phyloP scores from a whole-genome alignment of 1,140 invertebrate species.

The Pararge aegeria region DNA sequence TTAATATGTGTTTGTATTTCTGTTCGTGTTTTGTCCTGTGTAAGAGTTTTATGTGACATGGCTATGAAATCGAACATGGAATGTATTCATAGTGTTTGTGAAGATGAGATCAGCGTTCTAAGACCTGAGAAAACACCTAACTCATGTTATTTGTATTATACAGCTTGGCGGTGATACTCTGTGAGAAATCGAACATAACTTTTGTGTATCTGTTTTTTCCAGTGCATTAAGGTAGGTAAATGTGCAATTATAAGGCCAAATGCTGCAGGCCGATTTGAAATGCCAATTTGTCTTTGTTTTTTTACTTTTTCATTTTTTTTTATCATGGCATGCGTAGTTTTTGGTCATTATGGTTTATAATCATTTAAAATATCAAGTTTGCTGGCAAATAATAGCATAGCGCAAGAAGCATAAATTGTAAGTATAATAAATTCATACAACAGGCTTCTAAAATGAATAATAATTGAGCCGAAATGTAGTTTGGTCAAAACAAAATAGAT shows the following conservation, averaged over 20 bases:
- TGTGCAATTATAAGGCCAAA: conserved; percentile 43
- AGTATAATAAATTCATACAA: conserved; percentile 43
- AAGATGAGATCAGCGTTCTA: conserved; percentile 35
- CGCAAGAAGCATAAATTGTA: conserved; percentile 46
- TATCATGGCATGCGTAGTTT: conserved; percentile 16
- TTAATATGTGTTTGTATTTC: conserved; percentile 39
- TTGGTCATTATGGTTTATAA: conserved; percentile 10
- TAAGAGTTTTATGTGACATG: conserved; percentile 30
- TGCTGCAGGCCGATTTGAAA: conserved; percentile 19
- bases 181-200: conserved; percentile 13
- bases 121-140: conserved; percentile 40
- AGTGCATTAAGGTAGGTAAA: conserved; percentile 31
- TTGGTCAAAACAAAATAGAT: conserved; percentile 34
- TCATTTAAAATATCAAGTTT: neutral
- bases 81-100: conserved; percentile 39
- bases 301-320: neutral
- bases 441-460: conserved; percentile 58
- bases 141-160: conserved; percentile 24
- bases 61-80: conserved; percentile 53
- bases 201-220: conserved; percentile 28
- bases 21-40: conserved; percentile 45
- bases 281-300: conserved; percentile 15
- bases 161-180: conserved; percentile 18
- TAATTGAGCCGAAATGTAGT: conserved; percentile 75
- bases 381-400: conserved; percentile 23